Conservation (phyloP, 2,113 vertebrate genomes). For the Pitta sordida region DNA sequence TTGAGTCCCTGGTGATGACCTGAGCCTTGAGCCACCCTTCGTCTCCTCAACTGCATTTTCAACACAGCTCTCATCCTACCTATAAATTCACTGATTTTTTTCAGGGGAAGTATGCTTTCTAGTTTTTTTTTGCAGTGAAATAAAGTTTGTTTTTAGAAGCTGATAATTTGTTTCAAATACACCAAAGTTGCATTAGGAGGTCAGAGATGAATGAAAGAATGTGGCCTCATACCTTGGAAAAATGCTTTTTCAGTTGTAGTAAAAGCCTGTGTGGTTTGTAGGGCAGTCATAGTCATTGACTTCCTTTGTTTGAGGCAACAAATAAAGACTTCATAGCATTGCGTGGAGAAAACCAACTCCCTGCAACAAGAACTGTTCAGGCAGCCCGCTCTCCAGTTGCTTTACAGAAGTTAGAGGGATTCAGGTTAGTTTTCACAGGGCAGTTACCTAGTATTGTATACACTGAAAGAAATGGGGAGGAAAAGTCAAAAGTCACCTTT, state of each 20-base stretch:
- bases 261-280: neutral
- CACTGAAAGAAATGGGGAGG: neutral
- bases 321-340: neutral
- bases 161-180: too few relatives aligned
- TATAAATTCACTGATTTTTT: neutral
- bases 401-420: neutral
- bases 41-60: neutral
- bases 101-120: neutral
- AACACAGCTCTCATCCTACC: neutral
- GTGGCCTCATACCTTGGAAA: neutral
- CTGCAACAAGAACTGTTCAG: neutral
- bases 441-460: neutral
- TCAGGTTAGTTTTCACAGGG: neutral
- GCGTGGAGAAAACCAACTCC: neutral
- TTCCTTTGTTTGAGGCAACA: neutral
- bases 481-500: neutral
- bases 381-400: neutral
- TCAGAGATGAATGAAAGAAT: neutral
- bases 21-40: neutral
- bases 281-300: rapidly evolving
- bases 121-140: too few relatives aligned
- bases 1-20: neutral
- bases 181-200: neutral
- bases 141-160: too few relatives aligned
- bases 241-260: neutral